Conservation (phyloP, 2,113 vertebrate genomes). For the Nesogale talazaci region DNA sequence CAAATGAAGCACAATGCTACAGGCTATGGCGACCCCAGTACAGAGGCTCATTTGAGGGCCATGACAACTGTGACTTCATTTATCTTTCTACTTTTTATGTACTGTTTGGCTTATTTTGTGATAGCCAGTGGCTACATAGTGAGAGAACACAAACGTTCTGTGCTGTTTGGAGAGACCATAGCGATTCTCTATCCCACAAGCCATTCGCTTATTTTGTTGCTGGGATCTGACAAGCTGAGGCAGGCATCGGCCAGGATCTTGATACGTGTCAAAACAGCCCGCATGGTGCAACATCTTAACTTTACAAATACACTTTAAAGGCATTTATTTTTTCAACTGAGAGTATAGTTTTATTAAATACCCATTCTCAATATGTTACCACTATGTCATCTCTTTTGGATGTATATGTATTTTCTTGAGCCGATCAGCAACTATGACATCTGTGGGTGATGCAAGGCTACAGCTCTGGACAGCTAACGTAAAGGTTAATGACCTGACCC, state of each 20-base stretch:
- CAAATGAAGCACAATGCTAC: not conserved
- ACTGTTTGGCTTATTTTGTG: not conserved
- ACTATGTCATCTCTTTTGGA: not conserved
- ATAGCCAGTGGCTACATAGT: not conserved
- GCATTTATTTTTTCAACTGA: not conserved
- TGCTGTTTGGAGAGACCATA: not conserved
- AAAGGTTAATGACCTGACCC: not conserved
- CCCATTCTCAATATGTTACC: not conserved
- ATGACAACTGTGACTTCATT: constrained; percentile 43
- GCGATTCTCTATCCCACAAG: constrained; percentile 5
- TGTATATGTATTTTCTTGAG: not conserved
- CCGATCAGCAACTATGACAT: not conserved
- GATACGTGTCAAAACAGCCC: not conserved
- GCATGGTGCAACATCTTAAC: not conserved
- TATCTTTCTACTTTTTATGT: constrained; percentile 33
- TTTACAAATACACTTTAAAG: not conserved
- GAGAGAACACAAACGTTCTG: not conserved
- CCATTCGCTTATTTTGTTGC: constrained; percentile 50
- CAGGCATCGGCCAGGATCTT: not conserved
- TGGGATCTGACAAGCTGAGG: constrained; percentile 19
- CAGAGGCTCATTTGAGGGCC: not conserved
- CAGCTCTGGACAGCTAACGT: not conserved
- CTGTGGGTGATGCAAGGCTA: not conserved
- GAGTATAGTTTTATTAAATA: not conserved
- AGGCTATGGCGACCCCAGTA: not conserved